Conservation (phyloP, 2,888 invertebrate genomes). For the Nemurella pictetii region DNA sequence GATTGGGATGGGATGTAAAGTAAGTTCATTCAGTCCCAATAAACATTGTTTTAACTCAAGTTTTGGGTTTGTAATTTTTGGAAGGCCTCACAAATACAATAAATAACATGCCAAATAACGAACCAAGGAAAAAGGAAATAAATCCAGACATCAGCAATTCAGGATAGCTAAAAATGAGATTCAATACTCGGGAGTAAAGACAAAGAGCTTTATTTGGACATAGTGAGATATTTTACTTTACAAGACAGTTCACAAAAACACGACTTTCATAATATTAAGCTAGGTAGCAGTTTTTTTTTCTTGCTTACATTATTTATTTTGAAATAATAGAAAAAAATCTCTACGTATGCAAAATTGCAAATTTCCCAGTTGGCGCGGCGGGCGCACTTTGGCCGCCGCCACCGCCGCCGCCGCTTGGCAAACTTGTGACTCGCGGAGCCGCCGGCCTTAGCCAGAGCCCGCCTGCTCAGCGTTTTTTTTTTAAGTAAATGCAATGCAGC, state of each 20-base stretch:
- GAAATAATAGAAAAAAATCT: constrained; percentile 38
- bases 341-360: constrained; percentile 39
- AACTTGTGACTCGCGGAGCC: background rate
- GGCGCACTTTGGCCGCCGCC: background rate
- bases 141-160: background rate
- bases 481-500: constrained; percentile 22
- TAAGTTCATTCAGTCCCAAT: no score
- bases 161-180: background rate
- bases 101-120: no score
- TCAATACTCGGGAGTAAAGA: constrained; percentile 33
- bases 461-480: background rate
- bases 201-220: constrained; percentile 41
- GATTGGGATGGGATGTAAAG: no score
- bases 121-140: background rate
- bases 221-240: constrained; percentile 40
- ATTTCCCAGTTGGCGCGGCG: constrained; percentile 27
- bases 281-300: constrained; percentile 38
- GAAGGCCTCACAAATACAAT: no score
- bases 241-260: constrained; percentile 41
- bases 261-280: constrained; percentile 40
- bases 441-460: background rate
- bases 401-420: background rate
- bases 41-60: no score
- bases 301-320: constrained; percentile 37
- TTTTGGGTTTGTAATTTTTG: no score